A percentile compares a stretch with the other conserved stretches of the same genome.
phyloP scores from a whole-genome alignment of 2,888 invertebrate genomes.

The Amphiduros pacificus region DNA sequence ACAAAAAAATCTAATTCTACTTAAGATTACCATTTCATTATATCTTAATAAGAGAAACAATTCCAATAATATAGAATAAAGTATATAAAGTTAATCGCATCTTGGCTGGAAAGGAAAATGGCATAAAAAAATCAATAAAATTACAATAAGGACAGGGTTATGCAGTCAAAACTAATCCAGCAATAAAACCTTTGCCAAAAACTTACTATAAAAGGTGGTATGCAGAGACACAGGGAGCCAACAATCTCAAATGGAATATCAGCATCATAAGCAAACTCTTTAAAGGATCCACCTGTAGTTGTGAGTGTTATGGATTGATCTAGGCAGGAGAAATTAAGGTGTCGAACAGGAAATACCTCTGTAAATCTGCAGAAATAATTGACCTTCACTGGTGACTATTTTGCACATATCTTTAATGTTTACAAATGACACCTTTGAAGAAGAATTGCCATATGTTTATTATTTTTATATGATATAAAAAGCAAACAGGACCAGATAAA shows the following conservation, averaged over 20 bases:
- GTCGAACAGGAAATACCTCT: constrained; percentile 27
- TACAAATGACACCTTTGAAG: too few relatives aligned
- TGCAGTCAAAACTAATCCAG: not conserved
- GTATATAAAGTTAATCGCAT: too few relatives aligned
- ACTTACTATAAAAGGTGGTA: constrained; percentile 32
- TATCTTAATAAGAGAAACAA: too few relatives aligned
- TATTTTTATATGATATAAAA: too few relatives aligned
- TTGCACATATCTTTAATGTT: too few relatives aligned
- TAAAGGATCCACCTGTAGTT: not conserved
- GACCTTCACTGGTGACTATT: too few relatives aligned
- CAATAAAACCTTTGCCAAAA: not conserved
- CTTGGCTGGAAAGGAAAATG: not conserved
- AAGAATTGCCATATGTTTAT: too few relatives aligned
- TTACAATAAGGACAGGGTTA: not conserved
- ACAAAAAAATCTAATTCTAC: too few relatives aligned
- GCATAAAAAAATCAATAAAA: not conserved
- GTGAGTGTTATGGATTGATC: constrained; percentile 18
- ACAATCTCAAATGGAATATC: constrained; percentile 26
- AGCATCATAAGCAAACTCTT: constrained; percentile 29
- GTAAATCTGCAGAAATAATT: too few relatives aligned
- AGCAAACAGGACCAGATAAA: too few relatives aligned
- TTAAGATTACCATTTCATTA: too few relatives aligned
- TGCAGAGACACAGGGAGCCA: constrained; percentile 26
- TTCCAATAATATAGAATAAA: too few relatives aligned
- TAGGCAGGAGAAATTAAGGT: constrained; percentile 19